These are phyloP conservation scores for Leucophenga maculata DNA, from an alignment of 2,888 invertebrate species.

Conservation along the genomic window DNA sequence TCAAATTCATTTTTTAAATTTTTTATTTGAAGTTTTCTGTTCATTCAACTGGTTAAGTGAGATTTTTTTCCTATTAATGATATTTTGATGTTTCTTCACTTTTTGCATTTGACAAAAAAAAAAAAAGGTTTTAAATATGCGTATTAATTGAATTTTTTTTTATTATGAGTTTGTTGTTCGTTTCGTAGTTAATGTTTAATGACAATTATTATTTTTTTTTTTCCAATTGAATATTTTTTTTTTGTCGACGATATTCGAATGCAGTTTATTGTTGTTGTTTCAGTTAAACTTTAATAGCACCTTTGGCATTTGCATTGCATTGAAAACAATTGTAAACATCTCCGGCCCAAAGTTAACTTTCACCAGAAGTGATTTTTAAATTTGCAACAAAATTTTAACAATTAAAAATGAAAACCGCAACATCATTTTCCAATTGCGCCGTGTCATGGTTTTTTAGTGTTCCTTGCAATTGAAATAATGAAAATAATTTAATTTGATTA, in stretches of 20 bases:
- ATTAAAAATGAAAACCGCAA: constrained; percentile 2
- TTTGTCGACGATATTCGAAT: not conserved
- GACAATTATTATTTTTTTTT: not conserved
- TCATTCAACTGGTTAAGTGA: constrained; percentile 23
- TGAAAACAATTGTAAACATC: not conserved
- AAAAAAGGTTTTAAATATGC: no score
- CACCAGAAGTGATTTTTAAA: not conserved
- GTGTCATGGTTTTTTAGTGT: no score
- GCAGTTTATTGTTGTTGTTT: constrained; percentile 40
- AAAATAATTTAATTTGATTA: no score
- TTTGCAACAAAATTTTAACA: not conserved
- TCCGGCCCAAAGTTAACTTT: not conserved
- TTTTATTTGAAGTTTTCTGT: not conserved
- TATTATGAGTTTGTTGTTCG: no score
- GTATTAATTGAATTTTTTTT: no score
- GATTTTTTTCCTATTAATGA: not conserved
- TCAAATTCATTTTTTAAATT: not conserved
- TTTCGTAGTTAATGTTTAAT: no score
- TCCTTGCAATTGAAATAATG: no score
- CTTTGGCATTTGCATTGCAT: constrained; percentile 52
- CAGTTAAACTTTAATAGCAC: constrained; percentile 59
- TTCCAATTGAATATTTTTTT: not conserved
- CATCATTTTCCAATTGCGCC: not conserved
- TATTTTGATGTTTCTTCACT: no score
- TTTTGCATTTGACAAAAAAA: no score